Percentiles rank a stretch among this genome's conserved stretches.
Evolutionary conservation across 2,888 invertebrate species (phyloP).

Genomic region (Teleogryllus oceanicus): DNA sequence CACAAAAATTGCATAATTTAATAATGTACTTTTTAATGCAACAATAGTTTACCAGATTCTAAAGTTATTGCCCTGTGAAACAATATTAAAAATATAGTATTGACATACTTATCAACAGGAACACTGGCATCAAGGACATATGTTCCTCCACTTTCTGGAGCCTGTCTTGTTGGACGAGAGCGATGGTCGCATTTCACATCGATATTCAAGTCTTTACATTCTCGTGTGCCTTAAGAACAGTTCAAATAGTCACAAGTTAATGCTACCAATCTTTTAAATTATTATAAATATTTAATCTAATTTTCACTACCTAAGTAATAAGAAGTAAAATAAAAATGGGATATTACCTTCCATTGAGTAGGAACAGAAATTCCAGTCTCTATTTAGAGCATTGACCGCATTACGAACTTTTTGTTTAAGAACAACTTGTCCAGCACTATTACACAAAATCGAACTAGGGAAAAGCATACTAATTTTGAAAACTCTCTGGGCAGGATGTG

Average conservation of each 20-base stretch:
- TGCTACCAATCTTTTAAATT: neutral
- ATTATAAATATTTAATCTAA: constrained; percentile 12
- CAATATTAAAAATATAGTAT: neutral
- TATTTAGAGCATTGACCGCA: constrained; percentile 85
- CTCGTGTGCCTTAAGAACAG: constrained; percentile 59
- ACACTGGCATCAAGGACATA: constrained; percentile 79
- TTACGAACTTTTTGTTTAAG: constrained; percentile 82
- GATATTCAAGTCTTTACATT: constrained; percentile 86
- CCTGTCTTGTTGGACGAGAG: constrained; percentile 61
- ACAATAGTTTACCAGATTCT: no score
- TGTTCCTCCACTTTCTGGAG: constrained; percentile 60
- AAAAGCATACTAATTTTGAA: constrained; percentile 91
- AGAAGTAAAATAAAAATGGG: neutral
- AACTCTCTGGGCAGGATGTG: constrained; percentile 89
- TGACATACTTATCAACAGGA: constrained; percentile 80
- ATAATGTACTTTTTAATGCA: no score
- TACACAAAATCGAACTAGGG: constrained; percentile 94
- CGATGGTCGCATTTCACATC: constrained; percentile 89
- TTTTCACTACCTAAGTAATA: constrained; percentile 18
- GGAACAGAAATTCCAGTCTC: constrained; percentile 96
- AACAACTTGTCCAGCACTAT: constrained; percentile 91
- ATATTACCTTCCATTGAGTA: constrained; percentile 73
- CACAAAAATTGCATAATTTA: no score
- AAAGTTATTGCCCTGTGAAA: no score
- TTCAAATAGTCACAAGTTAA: neutral